phyloP scores from a whole-genome alignment of 2,888 invertebrate genomes.

The Unio pictorum region DNA sequence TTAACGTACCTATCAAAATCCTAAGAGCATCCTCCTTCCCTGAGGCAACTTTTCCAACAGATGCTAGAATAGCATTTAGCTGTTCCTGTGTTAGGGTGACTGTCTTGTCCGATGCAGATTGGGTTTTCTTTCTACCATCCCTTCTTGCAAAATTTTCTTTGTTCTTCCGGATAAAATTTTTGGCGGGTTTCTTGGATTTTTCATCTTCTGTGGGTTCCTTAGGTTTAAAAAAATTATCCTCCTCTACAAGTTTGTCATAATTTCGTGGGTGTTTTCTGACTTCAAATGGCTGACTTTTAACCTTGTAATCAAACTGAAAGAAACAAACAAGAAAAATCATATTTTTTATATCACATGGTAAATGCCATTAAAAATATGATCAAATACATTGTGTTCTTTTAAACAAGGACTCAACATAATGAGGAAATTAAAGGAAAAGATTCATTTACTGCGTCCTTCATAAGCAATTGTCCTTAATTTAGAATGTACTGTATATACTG shows the following conservation, averaged over 20 bases:
- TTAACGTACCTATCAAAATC: conserved; percentile 55
- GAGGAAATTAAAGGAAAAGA: no score
- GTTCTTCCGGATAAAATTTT: conserved; percentile 55
- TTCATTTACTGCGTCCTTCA: no score
- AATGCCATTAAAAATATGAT: no score
- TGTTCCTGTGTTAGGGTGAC: conserved; percentile 65
- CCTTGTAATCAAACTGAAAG: conserved; percentile 10
- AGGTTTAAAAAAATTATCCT: conserved; percentile 3
- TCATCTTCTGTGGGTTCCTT: neutral
- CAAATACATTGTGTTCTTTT: no score
- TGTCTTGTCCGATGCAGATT: conserved; percentile 18
- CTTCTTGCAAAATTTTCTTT: conserved; percentile 26
- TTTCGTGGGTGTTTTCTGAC: conserved; percentile 1
- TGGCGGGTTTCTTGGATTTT: conserved; percentile 44
- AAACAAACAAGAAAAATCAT: neutral
- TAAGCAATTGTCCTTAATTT: no score
- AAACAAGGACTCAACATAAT: no score
- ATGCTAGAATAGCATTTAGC: conserved; percentile 58
- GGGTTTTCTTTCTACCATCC: conserved; percentile 18
- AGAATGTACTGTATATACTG: no score
- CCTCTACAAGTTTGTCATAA: conserved; percentile 2
- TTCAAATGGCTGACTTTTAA: conserved; percentile 4
- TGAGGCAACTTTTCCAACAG: conserved; percentile 55
- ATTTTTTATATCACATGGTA: no score
- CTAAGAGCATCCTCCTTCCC: conserved; percentile 53